phyloP scores from a whole-genome alignment of 1,140 invertebrate species.

The Papilio dardanus region DNA sequence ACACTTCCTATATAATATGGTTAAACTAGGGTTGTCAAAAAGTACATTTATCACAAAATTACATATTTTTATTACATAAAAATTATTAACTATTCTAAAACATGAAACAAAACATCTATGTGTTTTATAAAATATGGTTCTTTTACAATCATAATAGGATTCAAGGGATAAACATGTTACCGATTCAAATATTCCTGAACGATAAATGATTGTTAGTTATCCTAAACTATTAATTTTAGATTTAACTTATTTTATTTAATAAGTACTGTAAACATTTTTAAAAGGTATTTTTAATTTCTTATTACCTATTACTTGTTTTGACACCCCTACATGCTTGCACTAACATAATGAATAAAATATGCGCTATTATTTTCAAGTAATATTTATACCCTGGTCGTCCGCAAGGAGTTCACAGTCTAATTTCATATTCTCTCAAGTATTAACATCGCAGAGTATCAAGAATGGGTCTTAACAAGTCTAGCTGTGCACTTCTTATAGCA shows the following conservation, averaged over 20 bases:
- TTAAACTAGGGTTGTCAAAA: not conserved
- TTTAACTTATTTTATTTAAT: no score
- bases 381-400: slow-evolving; percentile 1
- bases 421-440: slow-evolving; percentile 10
- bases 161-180: no score
- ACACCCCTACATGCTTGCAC: not conserved
- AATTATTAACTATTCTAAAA: not conserved
- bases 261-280: no score
- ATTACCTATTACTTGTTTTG: not conserved
- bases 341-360: not conserved
- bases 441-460: slow-evolving; percentile 12
- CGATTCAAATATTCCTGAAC: no score
- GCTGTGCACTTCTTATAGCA: not conserved
- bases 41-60: not conserved
- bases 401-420: not conserved
- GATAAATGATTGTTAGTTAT: no score
- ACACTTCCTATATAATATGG: not conserved
- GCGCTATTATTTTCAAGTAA: slow-evolving; percentile 5
- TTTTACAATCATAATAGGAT: no score
- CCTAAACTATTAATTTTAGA: no score
- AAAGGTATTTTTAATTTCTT: no score
- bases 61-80: not conserved
- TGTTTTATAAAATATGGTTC: no score
- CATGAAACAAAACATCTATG: not conserved
- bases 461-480: slow-evolving; percentile 8